Conservation (phyloP, 1,140 invertebrate species). For the Orchestia grillus region DNA sequence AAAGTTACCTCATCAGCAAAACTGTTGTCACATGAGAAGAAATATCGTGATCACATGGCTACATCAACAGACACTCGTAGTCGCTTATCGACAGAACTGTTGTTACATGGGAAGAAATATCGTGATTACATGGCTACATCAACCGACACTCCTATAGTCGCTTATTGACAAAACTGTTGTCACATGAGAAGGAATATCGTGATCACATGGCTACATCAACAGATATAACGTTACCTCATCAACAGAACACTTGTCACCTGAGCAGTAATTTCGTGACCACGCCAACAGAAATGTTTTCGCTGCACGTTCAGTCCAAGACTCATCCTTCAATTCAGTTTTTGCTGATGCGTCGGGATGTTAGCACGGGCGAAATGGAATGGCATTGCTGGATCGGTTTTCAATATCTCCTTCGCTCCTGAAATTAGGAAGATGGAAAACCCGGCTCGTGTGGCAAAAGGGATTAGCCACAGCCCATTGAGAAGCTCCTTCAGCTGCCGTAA, state of each 20-base stretch:
- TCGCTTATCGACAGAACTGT: too few relatives aligned
- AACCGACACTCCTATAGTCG: too few relatives aligned
- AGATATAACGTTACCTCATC: neutral
- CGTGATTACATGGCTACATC: too few relatives aligned
- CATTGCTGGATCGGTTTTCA: neutral
- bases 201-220: neutral
- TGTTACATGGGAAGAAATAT: too few relatives aligned
- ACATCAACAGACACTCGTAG: too few relatives aligned
- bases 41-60: neutral
- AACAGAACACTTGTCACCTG: neutral
- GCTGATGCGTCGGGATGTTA: neutral
- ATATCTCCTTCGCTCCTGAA: neutral
- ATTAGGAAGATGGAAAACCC: neutral
- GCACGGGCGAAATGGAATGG: neutral
- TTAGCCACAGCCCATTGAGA: slow-evolving; percentile 6
- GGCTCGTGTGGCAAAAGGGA: slow-evolving; percentile 4
- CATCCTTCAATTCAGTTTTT: neutral
- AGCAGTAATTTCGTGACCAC: neutral
- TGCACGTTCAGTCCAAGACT: neutral
- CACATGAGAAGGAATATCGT: too few relatives aligned
- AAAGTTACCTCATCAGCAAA: too few relatives aligned
- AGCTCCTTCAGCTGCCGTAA: neutral
- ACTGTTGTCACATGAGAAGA: neutral
- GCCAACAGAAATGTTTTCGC: neutral
- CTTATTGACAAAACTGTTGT: neutral